Percentiles rank a stretch among this genome's conserved stretches.
Conservation (phyloP, 1,140 invertebrate species). For the Drosophila grimshawi region DNA sequence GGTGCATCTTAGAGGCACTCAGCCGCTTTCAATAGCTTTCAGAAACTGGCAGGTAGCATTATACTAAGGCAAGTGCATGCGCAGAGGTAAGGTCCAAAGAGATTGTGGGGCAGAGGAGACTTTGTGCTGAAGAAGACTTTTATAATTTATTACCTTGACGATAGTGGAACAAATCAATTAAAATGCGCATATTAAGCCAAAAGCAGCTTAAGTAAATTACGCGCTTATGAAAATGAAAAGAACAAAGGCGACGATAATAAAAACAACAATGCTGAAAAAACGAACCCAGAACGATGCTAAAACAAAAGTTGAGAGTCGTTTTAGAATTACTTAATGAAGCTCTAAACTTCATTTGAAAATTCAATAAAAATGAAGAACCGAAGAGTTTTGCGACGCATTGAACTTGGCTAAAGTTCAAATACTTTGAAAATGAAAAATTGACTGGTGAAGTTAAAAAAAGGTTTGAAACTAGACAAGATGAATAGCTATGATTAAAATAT, state of each 20-base stretch:
- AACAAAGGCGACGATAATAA: slow-evolving; percentile 23
- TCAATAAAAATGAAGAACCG: slow-evolving; percentile 29
- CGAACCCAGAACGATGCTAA: slow-evolving; percentile 42
- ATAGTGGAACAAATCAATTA: slow-evolving; percentile 84
- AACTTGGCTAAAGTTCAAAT: slow-evolving; percentile 2
- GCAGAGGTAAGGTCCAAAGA: background rate
- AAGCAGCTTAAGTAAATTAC: slow-evolving; percentile 83
- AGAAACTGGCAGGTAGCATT: slow-evolving; percentile 24
- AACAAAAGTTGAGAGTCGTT: slow-evolving; percentile 58
- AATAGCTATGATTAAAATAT: too few species aligned
- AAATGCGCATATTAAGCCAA: slow-evolving; percentile 82
- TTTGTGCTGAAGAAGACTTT: slow-evolving; percentile 49
- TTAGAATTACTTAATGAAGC: slow-evolving; percentile 76
- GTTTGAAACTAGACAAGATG: too few species aligned
- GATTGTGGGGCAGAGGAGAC: background rate
- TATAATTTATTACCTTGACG: slow-evolving; percentile 83
- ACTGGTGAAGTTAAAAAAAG: background rate
- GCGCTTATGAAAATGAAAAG: slow-evolving; percentile 68
- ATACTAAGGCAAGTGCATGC: slow-evolving; percentile 28
- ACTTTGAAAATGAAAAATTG: slow-evolving; percentile 7
- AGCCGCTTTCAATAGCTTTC: slow-evolving; percentile 78
- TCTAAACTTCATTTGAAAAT: slow-evolving; percentile 61
- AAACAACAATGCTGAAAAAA: slow-evolving; percentile 11
- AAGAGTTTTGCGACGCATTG: background rate
- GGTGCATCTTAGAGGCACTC: slow-evolving; percentile 82